These are phyloP conservation scores for Melanostoma mellinum DNA, from an alignment of 2,888 invertebrate genomes.

Conservation along the genomic window DNA sequence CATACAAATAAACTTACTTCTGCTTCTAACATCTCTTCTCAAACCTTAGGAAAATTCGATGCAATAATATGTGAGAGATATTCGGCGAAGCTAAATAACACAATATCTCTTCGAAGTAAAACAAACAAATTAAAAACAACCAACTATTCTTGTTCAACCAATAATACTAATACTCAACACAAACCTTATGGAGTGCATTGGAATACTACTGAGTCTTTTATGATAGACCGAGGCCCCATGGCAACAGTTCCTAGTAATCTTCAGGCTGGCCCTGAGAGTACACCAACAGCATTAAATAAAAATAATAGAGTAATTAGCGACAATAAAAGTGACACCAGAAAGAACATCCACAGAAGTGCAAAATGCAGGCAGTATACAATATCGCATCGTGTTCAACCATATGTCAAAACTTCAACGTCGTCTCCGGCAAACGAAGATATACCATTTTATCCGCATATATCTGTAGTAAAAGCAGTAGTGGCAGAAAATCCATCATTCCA, in stretches of 20 bases:
- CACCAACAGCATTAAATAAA: conserved; percentile 74
- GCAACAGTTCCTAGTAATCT: conserved; percentile 82
- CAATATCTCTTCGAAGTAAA: conserved; percentile 76
- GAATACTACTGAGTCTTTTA: conserved; percentile 76
- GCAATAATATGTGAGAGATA: conserved; percentile 82
- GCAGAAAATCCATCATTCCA: conserved; percentile 81
- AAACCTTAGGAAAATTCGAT: conserved; percentile 80
- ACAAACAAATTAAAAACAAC: conserved; percentile 75
- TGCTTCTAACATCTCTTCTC: conserved; percentile 67
- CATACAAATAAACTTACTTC: conserved; percentile 73
- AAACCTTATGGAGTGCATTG: conserved; percentile 61
- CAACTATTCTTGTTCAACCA: conserved; percentile 39
- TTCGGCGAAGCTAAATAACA: conserved; percentile 77
- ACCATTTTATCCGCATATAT: conserved; percentile 78
- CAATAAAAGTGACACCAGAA: conserved; percentile 63
- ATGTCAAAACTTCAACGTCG: conserved; percentile 82
- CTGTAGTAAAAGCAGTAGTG: conserved; percentile 75
- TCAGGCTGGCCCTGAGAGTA: conserved; percentile 82
- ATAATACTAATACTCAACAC: conserved; percentile 78
- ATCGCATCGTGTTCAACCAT: conserved; percentile 84
- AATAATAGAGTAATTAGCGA: conserved; percentile 54
- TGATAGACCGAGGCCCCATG: conserved; percentile 81
- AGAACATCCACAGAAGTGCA: conserved; percentile 79
- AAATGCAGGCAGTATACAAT: conserved; percentile 85
- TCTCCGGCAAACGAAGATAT: conserved; percentile 82